Base-by-base conservation (phyloP, 2,888 invertebrate genomes). In the Dascillus cervinus region DNA sequence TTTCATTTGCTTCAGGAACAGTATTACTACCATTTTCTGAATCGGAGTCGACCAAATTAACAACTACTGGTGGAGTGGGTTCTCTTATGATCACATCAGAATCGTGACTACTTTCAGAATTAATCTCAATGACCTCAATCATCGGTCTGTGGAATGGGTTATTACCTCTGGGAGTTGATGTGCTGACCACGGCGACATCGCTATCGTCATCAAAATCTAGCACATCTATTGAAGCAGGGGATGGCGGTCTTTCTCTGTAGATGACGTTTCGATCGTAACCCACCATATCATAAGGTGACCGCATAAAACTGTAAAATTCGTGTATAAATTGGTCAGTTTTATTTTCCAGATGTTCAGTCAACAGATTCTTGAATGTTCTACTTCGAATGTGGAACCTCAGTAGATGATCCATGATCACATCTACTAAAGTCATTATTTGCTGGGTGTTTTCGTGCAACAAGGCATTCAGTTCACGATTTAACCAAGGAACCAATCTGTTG, bases 261-360 rank as follows among this genome's bases (percentile, higher is more conserved):
- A 75, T 74, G 11, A 81, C 77, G 46, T 76, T 70, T 11, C 80
- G 70, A 57, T 86, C 86, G 53, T 85, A 86, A n/a, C 83, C 86
- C 30, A 78, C 70, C 75, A 94, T 77, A 56, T 89, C 89, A 58
- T 79, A 87, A 0, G 88, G 87, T 6, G 90, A 89, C 13, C 82
- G 73, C 15, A 94, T 89, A 65, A 84, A 95, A 58, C 79, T 79
- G 50, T 81, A 77, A 38, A 95, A 73, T 57, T 95, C 94, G 58
- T 94, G 91, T 15, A 88, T 73, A 58, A 95, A 95, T 62, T 94
- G 94, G 34, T 79, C 75, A 0, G 90, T 86, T 44, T 79, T 71
- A 1, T 69, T 66, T 11, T 79, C 77, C 39, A 91, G 70, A 57
- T 79, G 83, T 8, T 80, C 75, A 13, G 70, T 69, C 29, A 91